Evolutionary conservation across 2,888 invertebrate species (phyloP).

Genomic region (Nebria salina): DNA sequence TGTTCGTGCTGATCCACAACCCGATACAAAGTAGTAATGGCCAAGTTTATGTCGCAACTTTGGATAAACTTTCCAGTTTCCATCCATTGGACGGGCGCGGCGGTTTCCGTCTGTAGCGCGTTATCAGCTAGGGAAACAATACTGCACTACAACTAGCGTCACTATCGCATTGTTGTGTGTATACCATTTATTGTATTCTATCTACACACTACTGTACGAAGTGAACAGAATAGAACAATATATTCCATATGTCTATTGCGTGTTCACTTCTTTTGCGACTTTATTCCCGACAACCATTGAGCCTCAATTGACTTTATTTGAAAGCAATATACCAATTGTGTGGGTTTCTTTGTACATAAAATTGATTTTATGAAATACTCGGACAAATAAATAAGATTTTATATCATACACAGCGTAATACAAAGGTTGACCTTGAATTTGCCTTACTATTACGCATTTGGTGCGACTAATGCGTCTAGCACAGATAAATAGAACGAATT

Average conservation of each 20-base stretch:
- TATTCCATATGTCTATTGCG: not conserved
- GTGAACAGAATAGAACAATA: not conserved
- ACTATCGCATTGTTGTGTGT: not conserved
- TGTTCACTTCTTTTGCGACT: not conserved
- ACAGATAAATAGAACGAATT: no score
- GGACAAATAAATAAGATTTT: no score
- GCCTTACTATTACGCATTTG: no score
- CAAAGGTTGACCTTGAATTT: no score
- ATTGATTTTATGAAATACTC: no score
- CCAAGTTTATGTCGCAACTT: slow-evolving; percentile 40
- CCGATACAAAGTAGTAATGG: slow-evolving; percentile 41
- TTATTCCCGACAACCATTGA: not conserved
- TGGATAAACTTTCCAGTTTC: slow-evolving; percentile 35
- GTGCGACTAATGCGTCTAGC: no score
- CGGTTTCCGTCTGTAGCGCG: slow-evolving; percentile 26
- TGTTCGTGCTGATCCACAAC: slow-evolving; percentile 42
- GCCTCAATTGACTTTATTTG: not conserved
- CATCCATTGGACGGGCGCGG: not conserved
- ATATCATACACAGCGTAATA: no score
- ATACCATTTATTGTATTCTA: not conserved
- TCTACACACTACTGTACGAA: not conserved
- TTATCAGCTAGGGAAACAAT: slow-evolving; percentile 29
- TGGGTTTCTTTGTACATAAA: no score
- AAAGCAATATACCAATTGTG: not conserved
- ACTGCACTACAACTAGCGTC: not conserved